These are phyloP conservation scores for Osmerus mordax DNA, from an alignment of 2,113 vertebrate species.

Conservation along the genomic window DNA sequence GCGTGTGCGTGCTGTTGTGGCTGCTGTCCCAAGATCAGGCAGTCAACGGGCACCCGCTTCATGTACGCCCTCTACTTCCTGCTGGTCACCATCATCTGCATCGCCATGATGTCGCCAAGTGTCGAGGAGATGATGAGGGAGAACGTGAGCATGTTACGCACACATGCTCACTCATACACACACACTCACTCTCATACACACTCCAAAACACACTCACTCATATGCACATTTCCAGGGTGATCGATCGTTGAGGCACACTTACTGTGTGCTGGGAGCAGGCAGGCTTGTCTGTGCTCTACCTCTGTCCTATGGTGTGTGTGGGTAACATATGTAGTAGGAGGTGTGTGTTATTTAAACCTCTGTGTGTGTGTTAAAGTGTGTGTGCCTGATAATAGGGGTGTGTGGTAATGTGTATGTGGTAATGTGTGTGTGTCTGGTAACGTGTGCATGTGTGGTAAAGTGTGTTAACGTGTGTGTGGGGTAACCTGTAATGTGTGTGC, in stretches of 20 bases:
- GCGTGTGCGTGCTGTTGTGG: conserved; percentile 89
- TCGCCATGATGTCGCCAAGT: conserved; percentile 91
- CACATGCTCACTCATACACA: not conserved
- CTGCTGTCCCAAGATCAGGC: conserved; percentile 92
- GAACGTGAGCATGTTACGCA: conserved; percentile 71
- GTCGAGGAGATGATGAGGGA: conserved; percentile 75
- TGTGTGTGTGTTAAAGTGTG: no score
- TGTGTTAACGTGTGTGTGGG: not conserved
- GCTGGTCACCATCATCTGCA: conserved; percentile 84
- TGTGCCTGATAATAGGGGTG: no score
- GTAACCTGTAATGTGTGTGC: not conserved
- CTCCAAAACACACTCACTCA: not conserved
- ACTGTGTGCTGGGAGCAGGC: not conserved
- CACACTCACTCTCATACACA: not conserved
- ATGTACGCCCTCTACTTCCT: conserved; percentile 96
- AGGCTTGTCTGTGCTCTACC: not conserved
- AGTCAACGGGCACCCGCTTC: conserved; percentile 90
- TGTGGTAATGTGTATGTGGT: no score
- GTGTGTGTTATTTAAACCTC: no score
- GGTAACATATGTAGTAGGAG: no score
- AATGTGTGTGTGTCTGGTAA: no score
- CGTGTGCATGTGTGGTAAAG: conserved; percentile 7
- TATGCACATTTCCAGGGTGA: not conserved
- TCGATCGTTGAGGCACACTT: no score
- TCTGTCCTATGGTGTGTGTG: no score